Base-by-base conservation (phyloP, 2,797 vertebrate genomes). In the Bovichtus variegatus region DNA sequence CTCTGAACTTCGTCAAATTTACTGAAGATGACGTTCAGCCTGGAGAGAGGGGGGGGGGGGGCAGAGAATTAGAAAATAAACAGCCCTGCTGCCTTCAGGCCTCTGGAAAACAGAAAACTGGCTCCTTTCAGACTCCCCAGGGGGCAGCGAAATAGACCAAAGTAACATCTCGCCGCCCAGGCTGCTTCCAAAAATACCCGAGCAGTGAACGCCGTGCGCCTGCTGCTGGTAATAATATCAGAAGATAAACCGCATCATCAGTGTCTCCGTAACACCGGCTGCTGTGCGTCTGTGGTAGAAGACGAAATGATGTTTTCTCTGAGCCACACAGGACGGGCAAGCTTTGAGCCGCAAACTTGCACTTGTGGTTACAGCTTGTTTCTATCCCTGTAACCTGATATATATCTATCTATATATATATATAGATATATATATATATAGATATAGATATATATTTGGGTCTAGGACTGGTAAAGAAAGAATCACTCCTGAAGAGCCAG, bases 1-100 rank as follows among this genome's bases (percentile, higher is more conserved):
- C 97, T 95, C 85, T 99, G 97, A 27, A 99, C 98, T 80, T 98
- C 98, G 55, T 99, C 97, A 0, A 99, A 99, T 91, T 96, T 97
- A 58, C 96, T 97, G 93, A 99, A 99, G 94, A 99, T 99, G 86
- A 98, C 97, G 93, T 98, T 99, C 90, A 99, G 94, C 81, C 98
- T 99, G 91, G 4, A 25, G 1, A 1, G 43, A 10, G 18, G 2
- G 19, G 41, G 21, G 19, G 18, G 2, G 16, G 11, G 8, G 9
- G 5, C 10, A 43, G 29, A 59, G 23, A 2, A 16, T 68, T n/a
- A 58, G 60, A 18, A 29, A 18, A 31, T 7, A 69, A 31, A 51
- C 23, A 9, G 29, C 27, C 31, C 2, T 10, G 25, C 23, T 59
- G 55, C 31, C 57, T 54, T 36, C 34, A 60, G 66, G 60, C 31